These are phyloP conservation scores for Nothocercus nigrocapillus DNA, from an alignment of 2,113 vertebrate genomes.

Conservation along the genomic window DNA sequence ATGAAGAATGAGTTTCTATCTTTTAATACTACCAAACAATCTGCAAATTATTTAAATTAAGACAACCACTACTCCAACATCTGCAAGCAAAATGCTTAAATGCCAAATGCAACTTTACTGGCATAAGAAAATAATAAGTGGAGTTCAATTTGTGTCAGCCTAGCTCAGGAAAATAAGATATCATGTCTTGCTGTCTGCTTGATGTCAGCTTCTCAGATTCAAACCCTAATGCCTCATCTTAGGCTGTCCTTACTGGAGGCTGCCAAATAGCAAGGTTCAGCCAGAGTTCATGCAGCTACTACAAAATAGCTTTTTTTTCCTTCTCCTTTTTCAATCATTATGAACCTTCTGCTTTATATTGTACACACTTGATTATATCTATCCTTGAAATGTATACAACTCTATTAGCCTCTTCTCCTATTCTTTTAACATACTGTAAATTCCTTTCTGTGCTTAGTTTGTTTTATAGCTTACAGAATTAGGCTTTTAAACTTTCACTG, in stretches of 20 bases:
- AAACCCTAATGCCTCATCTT: slow-evolving; percentile 90
- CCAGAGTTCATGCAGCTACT: slow-evolving; percentile 92
- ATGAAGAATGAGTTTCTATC: slow-evolving; percentile 85
- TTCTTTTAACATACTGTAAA: slow-evolving; percentile 76
- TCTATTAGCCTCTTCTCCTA: slow-evolving; percentile 81
- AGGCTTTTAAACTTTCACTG: slow-evolving; percentile 70
- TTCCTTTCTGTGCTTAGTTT: slow-evolving; percentile 71
- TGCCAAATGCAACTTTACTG: slow-evolving; percentile 81
- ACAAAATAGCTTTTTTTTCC: slow-evolving; percentile 80
- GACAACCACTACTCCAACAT: slow-evolving; percentile 85
- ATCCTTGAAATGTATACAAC: slow-evolving; percentile 84
- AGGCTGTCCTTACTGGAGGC: slow-evolving; percentile 84
- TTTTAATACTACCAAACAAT: slow-evolving; percentile 83
- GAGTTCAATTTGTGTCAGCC: slow-evolving; percentile 95
- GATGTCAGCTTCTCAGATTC: slow-evolving; percentile 93
- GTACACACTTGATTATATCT: slow-evolving; percentile 83
- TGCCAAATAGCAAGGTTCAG: slow-evolving; percentile 90
- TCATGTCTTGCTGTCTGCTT: slow-evolving; percentile 97
- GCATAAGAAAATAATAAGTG: slow-evolving; percentile 94
- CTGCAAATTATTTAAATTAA: slow-evolving; percentile 91
- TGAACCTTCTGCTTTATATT: slow-evolving; percentile 85
- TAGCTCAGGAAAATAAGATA: slow-evolving; percentile 98
- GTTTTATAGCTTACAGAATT: slow-evolving; percentile 63
- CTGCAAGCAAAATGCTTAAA: slow-evolving; percentile 84
- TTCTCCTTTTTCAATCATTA: slow-evolving; percentile 77